Conservation (phyloP, 1,140 invertebrate genomes). For the Lordiphosa mommai region DNA sequence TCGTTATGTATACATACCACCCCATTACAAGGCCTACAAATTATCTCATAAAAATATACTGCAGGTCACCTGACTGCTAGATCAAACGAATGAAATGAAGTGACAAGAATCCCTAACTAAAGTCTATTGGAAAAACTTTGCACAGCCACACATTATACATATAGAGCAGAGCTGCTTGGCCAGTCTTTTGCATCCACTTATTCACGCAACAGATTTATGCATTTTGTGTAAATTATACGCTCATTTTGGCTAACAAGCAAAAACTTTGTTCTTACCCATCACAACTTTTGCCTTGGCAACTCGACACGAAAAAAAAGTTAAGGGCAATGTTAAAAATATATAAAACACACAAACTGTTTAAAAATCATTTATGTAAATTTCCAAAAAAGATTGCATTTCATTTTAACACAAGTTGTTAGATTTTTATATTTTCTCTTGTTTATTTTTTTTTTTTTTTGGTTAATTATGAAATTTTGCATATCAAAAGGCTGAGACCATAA, state of each 20-base stretch:
- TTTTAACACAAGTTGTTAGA: conserved; percentile 19
- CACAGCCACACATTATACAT: too few relatives aligned
- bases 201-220: conserved; percentile 30
- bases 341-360: conserved; percentile 16
- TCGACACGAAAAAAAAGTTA: background rate
- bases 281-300: conserved; percentile 15
- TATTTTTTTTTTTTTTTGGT: conserved; percentile 10
- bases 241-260: conserved; percentile 27
- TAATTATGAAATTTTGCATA: conserved; percentile 35
- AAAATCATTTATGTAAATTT: conserved; percentile 55
- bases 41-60: too few relatives aligned
- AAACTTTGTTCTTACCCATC: conserved; percentile 21
- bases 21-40: conserved; percentile 17
- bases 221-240: conserved; percentile 32
- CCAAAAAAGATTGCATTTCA: background rate
- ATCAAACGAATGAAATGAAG: background rate
- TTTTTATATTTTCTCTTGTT: conserved; percentile 14
- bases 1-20: conserved; percentile 2
- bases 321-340: background rate
- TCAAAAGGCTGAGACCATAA: conserved; percentile 28
- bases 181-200: background rate
- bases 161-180: background rate
- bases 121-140: too few relatives aligned
- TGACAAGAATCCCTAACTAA: too few relatives aligned
- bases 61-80: background rate